These are phyloP conservation scores for Isichthys henryi DNA, from an alignment of 2,113 vertebrate species.

Conservation along the genomic window DNA sequence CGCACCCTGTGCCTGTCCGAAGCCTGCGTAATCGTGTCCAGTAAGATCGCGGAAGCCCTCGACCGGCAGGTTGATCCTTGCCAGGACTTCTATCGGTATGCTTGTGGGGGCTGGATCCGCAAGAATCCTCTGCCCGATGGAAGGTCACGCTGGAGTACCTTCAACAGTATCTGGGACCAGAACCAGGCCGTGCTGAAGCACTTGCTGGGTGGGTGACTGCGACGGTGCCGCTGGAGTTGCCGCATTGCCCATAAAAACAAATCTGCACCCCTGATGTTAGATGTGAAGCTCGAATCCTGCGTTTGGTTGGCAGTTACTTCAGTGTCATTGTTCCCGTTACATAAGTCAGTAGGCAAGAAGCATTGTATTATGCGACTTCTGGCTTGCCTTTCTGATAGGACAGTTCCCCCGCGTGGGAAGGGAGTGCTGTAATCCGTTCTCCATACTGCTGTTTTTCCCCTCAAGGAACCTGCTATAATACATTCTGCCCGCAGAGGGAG, in stretches of 20 bases:
- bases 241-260: background rate
- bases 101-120: slow-evolving; percentile 90
- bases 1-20: slow-evolving; percentile 79
- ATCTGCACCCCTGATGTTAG: background rate
- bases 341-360: background rate
- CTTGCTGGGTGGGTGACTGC: slow-evolving; percentile 72
- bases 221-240: background rate
- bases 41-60: slow-evolving; percentile 86
- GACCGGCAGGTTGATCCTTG: slow-evolving; percentile 77
- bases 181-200: slow-evolving; percentile 95
- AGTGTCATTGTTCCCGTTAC: background rate
- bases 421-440: background rate
- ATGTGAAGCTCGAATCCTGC: background rate
- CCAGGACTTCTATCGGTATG: slow-evolving; percentile 94
- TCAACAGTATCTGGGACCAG: slow-evolving; percentile 97
- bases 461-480: background rate
- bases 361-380: background rate
- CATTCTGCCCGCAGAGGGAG: background rate
- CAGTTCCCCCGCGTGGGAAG: background rate
- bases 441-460: background rate
- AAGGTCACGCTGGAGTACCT: slow-evolving; percentile 91
- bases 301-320: background rate
- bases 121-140: slow-evolving; percentile 88
- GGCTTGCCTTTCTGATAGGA: background rate
- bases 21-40: slow-evolving; percentile 81